A percentile compares a stretch with the other conserved stretches of the same genome.
Conservation (phyloP, 2,888 invertebrate genomes). For the Lomographa bimaculata region DNA sequence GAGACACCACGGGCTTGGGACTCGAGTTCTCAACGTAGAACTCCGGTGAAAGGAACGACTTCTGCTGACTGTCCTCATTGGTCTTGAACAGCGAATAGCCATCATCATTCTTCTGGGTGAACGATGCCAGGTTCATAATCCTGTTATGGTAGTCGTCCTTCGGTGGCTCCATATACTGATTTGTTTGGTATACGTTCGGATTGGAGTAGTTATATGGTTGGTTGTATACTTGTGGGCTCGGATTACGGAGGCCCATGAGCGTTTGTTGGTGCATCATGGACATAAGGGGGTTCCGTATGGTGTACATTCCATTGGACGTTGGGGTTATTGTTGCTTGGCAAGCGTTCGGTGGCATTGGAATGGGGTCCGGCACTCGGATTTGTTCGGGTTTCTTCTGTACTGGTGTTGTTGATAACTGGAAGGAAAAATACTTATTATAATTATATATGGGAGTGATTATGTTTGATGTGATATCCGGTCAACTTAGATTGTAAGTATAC, state of each 20-base stretch:
- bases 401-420: constrained; percentile 32
- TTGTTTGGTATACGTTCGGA: constrained; percentile 51
- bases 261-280: constrained; percentile 77
- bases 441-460: too few relatives aligned
- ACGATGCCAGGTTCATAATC: constrained; percentile 70
- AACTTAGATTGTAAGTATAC: too few relatives aligned
- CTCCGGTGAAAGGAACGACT: constrained; percentile 60
- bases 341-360: constrained; percentile 74
- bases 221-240: constrained; percentile 45
- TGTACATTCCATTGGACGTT: constrained; percentile 89
- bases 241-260: constrained; percentile 54
- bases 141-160: constrained; percentile 64
- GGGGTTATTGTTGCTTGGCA: constrained; percentile 80
- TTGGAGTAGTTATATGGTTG: constrained; percentile 60
- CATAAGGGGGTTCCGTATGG: constrained; percentile 90
- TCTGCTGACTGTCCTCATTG: constrained; percentile 55
- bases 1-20: constrained; percentile 64
- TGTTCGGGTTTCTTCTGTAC: constrained; percentile 58
- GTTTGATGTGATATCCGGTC: too few relatives aligned
- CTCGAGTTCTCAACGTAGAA: constrained; percentile 52
- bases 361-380: constrained; percentile 70
- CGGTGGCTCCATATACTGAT: constrained; percentile 45
- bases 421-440: too few relatives aligned
- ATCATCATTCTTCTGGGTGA: constrained; percentile 75
- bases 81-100: constrained; percentile 73